These are phyloP conservation scores for Onthophagus taurus DNA, from an alignment of 1,140 invertebrate species.

Conservation along the genomic window DNA sequence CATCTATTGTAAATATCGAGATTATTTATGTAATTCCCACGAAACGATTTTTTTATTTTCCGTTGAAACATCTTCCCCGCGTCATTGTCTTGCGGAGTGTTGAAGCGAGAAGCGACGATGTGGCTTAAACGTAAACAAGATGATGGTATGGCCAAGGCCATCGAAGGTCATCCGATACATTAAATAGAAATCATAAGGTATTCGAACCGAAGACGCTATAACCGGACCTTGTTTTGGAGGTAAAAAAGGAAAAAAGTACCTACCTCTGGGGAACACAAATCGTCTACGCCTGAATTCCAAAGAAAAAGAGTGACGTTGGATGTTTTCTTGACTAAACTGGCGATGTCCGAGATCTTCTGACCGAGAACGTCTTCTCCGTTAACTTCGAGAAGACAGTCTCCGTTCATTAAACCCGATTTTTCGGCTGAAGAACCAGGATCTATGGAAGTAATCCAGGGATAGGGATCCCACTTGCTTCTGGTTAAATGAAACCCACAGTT, in stretches of 20 bases:
- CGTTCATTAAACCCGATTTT: conserved; percentile 41
- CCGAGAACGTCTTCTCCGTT: conserved; percentile 52
- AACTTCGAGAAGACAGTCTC: conserved; percentile 56
- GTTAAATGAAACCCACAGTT: conserved; percentile 54
- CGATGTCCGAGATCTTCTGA: conserved; percentile 47
- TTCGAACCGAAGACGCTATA: no score
- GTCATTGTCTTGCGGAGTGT: no score
- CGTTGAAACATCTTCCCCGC: no score
- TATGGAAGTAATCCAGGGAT: conserved; percentile 54
- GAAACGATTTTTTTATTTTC: no score
- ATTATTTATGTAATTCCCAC: no score
- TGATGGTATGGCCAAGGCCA: no score
- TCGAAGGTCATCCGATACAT: no score
- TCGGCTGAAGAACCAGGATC: conserved; percentile 41
- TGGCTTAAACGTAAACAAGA: no score
- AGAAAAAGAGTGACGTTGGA: conserved; percentile 37
- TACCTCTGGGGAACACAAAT: conserved; percentile 41
- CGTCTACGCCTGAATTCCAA: conserved; percentile 40
- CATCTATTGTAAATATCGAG: no score
- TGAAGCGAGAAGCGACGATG: no score
- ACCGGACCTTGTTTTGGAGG: no score
- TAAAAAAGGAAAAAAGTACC: neutral
- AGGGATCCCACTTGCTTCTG: conserved; percentile 60
- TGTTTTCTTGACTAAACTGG: conserved; percentile 42
- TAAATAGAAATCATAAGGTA: no score